Base-by-base conservation (phyloP, 2,888 invertebrate species). In the Catocala sponsa region DNA sequence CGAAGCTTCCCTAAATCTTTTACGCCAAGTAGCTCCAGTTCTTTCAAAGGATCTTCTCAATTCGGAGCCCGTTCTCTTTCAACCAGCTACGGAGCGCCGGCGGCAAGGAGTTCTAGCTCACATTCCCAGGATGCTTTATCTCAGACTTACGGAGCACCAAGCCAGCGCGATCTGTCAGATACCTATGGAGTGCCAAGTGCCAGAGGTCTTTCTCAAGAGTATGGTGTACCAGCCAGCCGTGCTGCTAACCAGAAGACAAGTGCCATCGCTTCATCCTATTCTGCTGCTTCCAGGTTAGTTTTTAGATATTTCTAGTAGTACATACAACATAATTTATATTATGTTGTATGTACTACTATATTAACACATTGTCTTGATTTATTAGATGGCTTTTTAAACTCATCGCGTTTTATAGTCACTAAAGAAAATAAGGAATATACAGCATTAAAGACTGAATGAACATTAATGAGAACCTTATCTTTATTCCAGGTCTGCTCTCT, bases 141-240 rank as follows among this genome's bases (percentile, higher is more conserved):
- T 64, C 81, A 73, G 55, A 68, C 72, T 58, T 81, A 80, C 15
- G 80, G 80, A 49, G 79, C 90, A 33, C 91, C 94, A 4, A 82
- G 70, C 42, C 79, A 81, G 7, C 78, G 80, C 42, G 75, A 81
- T 13, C 44, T 84, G 43, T 83, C 86, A 1, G 86, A 86, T 32
- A 79, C 82, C 0, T 90, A 89, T 65, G 94, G 94, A 43, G 92
- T 91, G 41, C 95, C 95, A 10, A 86, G 87, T 55, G 72, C 80
- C 5, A 83, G 85, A 50, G 71, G 70, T 64, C 25, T 83, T 4
- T 91, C 94, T 54, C 88, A 91, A 59, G 91, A 91, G 59, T 95
- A 95, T 67, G 95, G 94, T 41, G 91, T 89, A n/a, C 95, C 95
- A 35, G 84, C 90, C 33, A 68, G 71, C 49, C 77, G 82, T 15